These are phyloP conservation scores for Metaphire vulgaris DNA, from an alignment of 1,140 invertebrate species.

Conservation along the genomic window DNA sequence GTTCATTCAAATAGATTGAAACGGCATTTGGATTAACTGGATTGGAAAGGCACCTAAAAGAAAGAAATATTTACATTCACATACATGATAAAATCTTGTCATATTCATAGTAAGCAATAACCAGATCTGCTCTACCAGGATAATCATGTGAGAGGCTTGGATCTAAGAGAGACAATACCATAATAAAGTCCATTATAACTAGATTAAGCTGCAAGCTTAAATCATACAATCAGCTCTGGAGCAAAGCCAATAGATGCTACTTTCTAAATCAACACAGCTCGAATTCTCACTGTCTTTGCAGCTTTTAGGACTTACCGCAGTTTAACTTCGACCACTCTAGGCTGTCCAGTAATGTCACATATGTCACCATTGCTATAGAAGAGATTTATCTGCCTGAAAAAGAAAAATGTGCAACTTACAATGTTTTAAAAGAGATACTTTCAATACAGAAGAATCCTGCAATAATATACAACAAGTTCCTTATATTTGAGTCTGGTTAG, in stretches of 20 bases:
- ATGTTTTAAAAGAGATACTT: not conserved
- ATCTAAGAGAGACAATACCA: too few species aligned
- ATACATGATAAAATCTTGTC: too few species aligned
- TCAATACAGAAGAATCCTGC: not conserved
- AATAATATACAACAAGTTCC: slow-evolving; percentile 8
- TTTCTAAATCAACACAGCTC: too few species aligned
- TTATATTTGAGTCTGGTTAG: not conserved
- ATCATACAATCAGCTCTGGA: too few species aligned
- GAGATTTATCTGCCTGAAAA: slow-evolving; percentile 64
- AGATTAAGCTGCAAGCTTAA: too few species aligned
- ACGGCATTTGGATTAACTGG: not conserved
- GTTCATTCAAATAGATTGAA: not conserved
- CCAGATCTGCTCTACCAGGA: too few species aligned
- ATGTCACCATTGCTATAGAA: slow-evolving; percentile 76
- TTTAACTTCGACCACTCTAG: slow-evolving; percentile 53
- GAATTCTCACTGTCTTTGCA: too few species aligned
- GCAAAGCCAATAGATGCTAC: too few species aligned
- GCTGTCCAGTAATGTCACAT: slow-evolving; percentile 62
- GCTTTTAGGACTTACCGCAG: slow-evolving; percentile 79
- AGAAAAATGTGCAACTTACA: slow-evolving; percentile 23
- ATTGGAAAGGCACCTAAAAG: not conserved
- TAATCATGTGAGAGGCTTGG: too few species aligned
- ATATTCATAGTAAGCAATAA: too few species aligned
- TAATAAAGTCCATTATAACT: too few species aligned
- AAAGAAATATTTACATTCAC: too few species aligned